A percentile compares a stretch with the other conserved stretches of the same genome.
Conservation (phyloP, 2,797 vertebrate genomes). For the Miichthys miiuy region DNA sequence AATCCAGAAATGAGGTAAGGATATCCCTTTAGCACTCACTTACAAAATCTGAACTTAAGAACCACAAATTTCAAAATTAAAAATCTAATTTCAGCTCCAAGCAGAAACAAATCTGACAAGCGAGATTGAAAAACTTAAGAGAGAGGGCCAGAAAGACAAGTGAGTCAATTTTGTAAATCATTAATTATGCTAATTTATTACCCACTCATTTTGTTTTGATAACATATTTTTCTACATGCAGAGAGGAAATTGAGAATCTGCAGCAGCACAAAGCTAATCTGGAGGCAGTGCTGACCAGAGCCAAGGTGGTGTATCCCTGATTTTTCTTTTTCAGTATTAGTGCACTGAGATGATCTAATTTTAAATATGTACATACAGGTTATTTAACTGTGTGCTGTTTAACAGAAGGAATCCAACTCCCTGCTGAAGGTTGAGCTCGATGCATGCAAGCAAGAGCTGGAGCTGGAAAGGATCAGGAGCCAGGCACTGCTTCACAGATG, state of each 20-base stretch:
- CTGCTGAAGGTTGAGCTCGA: constrained; percentile 67
- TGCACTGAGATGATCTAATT: background rate
- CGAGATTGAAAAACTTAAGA: constrained; percentile 52
- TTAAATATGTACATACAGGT: background rate
- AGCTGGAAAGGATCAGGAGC: constrained; percentile 71
- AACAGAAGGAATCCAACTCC: constrained; percentile 62
- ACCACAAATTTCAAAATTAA: background rate
- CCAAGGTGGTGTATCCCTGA: constrained; percentile 49
- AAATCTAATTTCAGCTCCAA: constrained; percentile 42
- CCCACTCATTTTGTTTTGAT: background rate
- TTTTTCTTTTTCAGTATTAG: background rate
- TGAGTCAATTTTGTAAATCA: constrained; percentile 40
- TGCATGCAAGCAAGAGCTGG: constrained; percentile 70
- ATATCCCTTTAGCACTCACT: background rate
- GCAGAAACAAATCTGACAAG: constrained; percentile 28
- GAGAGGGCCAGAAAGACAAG: constrained; percentile 55
- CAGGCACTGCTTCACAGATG: constrained; percentile 53
- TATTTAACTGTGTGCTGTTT: constrained; percentile 1
- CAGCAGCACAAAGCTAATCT: constrained; percentile 43
- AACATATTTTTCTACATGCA: constrained; percentile 16
- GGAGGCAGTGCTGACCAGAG: constrained; percentile 50
- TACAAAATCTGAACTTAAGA: background rate
- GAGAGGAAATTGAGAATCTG: constrained; percentile 62
- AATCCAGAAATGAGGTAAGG: constrained; percentile 63
- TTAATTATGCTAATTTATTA: background rate